These are phyloP conservation scores for Ganaspis sp. DNA, from an alignment of 1,140 invertebrate genomes.

Conservation along the genomic window DNA sequence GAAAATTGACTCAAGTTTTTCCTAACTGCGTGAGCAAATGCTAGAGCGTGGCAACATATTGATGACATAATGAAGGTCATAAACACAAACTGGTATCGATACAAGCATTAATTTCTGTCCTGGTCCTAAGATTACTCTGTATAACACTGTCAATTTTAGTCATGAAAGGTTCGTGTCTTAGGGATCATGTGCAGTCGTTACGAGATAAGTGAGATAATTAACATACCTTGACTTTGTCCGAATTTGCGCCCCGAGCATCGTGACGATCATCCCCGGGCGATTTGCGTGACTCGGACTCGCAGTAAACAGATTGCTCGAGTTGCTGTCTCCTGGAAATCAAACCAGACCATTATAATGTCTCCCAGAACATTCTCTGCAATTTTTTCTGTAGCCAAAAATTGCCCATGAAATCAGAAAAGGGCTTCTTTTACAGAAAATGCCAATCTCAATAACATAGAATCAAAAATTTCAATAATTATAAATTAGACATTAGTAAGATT, in stretches of 20 bases:
- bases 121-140: not conserved
- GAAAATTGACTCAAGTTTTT: not conserved
- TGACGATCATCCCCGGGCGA: constrained; percentile 64
- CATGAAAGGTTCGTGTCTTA: constrained; percentile 19
- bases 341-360: constrained; percentile 44
- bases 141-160: not conserved
- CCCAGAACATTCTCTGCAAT: constrained; percentile 39
- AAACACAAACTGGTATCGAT: not conserved
- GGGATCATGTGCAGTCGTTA: constrained; percentile 9
- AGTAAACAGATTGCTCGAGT: constrained; percentile 72
- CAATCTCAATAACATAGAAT: no score
- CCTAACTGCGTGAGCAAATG: not conserved
- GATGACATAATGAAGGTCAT: constrained; percentile 21
- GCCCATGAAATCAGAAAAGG: no score
- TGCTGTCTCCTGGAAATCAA: constrained; percentile 72
- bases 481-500: no score
- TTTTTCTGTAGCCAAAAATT: not conserved
- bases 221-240: constrained; percentile 63
- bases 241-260: constrained; percentile 60
- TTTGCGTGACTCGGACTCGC: constrained; percentile 65
- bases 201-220: constrained; percentile 27
- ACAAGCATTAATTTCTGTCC: constrained; percentile 31
- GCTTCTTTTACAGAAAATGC: no score
- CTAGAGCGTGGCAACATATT: not conserved
- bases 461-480: no score